Evolutionary conservation across 2,888 invertebrate genomes (phyloP).

Genomic region (Drosophila austrosaltans): DNA sequence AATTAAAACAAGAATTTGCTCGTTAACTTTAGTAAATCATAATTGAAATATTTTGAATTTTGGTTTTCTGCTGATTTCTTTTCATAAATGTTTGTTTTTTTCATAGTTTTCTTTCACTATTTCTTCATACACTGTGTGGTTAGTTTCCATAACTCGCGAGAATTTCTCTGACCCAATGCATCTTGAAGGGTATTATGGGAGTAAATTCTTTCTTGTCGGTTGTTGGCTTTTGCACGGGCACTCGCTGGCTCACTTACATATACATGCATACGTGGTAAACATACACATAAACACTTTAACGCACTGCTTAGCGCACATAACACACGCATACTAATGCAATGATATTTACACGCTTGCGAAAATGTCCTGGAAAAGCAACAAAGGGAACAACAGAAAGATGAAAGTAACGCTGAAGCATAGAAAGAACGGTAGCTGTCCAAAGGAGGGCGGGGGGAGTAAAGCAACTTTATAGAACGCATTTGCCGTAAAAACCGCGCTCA

Average conservation of each 20-base stretch:
- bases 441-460: not conserved
- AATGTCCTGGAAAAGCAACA: constrained; percentile 41
- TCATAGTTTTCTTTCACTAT: no score
- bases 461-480: constrained; percentile 66
- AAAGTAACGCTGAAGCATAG: not conserved
- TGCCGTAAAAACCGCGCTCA: constrained; percentile 72
- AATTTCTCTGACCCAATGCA: no score
- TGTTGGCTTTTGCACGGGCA: constrained; percentile 31
- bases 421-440: not conserved
- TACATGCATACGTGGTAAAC: constrained; percentile 30
- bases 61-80: no score
- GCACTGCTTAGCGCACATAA: constrained; percentile 63
- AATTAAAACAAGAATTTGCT: no score
- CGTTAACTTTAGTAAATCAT: no score
- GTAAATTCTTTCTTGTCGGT: constrained; percentile 18
- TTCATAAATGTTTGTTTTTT: no score
- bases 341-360: constrained; percentile 55
- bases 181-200: constrained; percentile 16
- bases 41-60: no score
- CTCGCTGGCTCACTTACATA: constrained; percentile 3
- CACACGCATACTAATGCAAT: constrained; percentile 25
- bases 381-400: constrained; percentile 6
- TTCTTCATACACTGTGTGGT: no score
- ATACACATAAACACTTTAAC: constrained; percentile 70
- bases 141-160: no score